These are phyloP conservation scores for Chaitophorus viminalis DNA, from an alignment of 2,888 invertebrate species.

Conservation along the genomic window DNA sequence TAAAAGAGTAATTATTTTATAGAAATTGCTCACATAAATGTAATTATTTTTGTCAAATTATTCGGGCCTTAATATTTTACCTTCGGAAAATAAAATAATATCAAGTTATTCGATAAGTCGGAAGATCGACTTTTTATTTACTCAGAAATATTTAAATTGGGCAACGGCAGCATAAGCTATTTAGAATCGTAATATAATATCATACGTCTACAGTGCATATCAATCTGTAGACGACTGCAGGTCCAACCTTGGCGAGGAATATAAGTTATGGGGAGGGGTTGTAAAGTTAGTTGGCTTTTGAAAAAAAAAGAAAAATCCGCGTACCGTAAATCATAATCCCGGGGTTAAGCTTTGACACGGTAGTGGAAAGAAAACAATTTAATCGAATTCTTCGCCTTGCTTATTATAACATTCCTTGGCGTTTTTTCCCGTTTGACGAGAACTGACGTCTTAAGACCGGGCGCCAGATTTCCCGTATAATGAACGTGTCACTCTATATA, in stretches of 20 bases:
- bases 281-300: background rate
- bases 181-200: constrained; percentile 2
- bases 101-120: background rate
- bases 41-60: background rate
- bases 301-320: constrained; percentile 3
- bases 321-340: constrained; percentile 59
- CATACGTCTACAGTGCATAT: constrained; percentile 10
- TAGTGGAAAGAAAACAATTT: constrained; percentile 55
- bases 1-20: background rate
- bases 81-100: background rate
- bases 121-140: background rate
- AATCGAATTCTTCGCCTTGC: constrained; percentile 60
- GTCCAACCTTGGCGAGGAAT: background rate
- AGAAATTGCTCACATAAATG: background rate
- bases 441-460: constrained; percentile 59
- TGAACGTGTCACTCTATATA: constrained; percentile 56
- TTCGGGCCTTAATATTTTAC: background rate
- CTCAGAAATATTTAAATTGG: constrained; percentile 29
- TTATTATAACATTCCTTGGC: constrained; percentile 41
- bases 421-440: constrained; percentile 42
- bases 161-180: background rate
- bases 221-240: constrained; percentile 11
- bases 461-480: constrained; percentile 21
- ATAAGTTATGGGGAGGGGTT: background rate
- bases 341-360: constrained; percentile 53